A percentile compares a stretch with the other conserved stretches of the same genome.
Conservation (phyloP, 2,113 vertebrate species). For the Equus quagga region DNA sequence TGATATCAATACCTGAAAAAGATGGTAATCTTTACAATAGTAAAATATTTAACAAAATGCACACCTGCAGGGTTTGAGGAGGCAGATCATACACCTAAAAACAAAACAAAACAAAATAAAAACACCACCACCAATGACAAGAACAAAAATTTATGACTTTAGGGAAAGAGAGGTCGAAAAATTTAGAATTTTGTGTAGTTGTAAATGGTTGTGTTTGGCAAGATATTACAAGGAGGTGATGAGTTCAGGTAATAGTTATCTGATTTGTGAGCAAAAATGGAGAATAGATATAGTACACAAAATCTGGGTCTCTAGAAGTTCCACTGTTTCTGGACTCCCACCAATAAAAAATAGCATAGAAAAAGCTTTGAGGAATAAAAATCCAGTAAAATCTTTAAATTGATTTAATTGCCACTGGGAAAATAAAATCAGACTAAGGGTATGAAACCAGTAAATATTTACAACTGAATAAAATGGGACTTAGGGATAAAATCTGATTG, state of each 20-base stretch:
- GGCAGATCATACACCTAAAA: neutral
- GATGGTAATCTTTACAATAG: neutral
- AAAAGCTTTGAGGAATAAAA: neutral
- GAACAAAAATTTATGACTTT: neutral
- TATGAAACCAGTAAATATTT: neutral
- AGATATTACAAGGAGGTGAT: neutral
- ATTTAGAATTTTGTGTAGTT: neutral
- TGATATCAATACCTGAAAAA: neutral
- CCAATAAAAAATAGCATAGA: neutral
- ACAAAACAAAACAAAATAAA: neutral
- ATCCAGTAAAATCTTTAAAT: neutral
- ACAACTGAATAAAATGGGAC: neutral
- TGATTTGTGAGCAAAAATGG: neutral
- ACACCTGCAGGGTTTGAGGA: neutral
- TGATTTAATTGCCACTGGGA: neutral
- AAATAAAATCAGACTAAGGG: neutral
- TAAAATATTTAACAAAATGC: neutral
- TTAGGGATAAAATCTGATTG: neutral
- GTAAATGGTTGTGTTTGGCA: neutral
- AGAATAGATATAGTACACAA: neutral
- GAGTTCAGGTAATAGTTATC: neutral
- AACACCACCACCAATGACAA: neutral
- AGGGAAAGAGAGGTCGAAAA: neutral
- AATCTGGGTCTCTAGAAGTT: neutral
- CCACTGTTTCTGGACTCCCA: neutral